Conservation (phyloP, 2,113 vertebrate genomes). For the Nymphicus hollandicus region DNA sequence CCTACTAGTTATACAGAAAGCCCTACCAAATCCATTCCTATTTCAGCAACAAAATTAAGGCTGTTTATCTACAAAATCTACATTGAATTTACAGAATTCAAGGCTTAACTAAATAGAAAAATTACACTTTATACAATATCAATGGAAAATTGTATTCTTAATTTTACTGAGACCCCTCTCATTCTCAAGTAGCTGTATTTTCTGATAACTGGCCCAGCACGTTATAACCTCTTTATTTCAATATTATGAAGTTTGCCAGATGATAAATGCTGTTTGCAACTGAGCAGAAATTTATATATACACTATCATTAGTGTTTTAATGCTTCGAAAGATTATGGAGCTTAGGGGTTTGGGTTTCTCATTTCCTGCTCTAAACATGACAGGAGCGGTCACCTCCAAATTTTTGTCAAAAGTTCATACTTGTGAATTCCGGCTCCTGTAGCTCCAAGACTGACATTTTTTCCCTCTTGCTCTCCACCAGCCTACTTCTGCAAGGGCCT, state of each 20-base stretch:
- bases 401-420: neutral
- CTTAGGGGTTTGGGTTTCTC: neutral
- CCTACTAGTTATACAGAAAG: neutral
- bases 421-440: neutral
- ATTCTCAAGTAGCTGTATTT: neutral
- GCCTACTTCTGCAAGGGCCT: neutral
- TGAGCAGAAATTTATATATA: neutral
- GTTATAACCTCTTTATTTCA: neutral
- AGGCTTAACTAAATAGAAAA: neutral
- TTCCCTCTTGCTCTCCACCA: neutral
- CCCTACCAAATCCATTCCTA: accelerated
- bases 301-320: neutral
- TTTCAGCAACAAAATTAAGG: neutral
- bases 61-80: neutral
- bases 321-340: neutral
- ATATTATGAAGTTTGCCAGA: neutral
- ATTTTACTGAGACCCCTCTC: neutral
- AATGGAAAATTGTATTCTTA: neutral
- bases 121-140: neutral
- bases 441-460: neutral
- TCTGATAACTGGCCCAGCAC: neutral
- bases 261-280: neutral
- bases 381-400: neutral
- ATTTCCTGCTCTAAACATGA: neutral
- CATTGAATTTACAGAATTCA: neutral